Base-by-base conservation (phyloP, 2,888 invertebrate genomes). In the Atrina japonica region DNA sequence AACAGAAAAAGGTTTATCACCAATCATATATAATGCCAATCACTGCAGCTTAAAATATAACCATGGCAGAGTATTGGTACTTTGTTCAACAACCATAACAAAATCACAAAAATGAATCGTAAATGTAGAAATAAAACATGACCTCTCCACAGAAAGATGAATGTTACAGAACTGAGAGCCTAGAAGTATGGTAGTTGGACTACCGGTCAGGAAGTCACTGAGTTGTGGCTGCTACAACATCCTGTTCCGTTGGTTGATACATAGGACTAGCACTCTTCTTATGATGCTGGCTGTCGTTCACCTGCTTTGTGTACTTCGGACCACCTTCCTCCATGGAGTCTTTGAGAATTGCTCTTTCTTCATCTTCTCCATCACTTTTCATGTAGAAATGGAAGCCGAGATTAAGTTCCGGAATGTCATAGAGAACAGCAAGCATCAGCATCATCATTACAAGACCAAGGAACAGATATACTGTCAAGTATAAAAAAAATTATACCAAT, bases 371-470 rank as follows among this genome's bases (percentile, higher is more conserved):
- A 75, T 94, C 93, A 59, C 92, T 92, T 80, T 91, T 90, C 75
- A 94, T 92, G 58, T 95, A 94, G 90, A 96, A 96, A 50, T 95
- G 93, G 73, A 94, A 93, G 78, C 95, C 95, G 70, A 96, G 91
- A 91, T 96, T 96, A 82, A 96, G 92, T 91, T 96, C 95, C 3
- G 96, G 96, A 81, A 97, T 95, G 90, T 96, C 96, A 91, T 96
- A 96, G 91, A 96, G 95, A 29, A 96, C 94, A 1, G 95, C 95
- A 86, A 96, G 91, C 16, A 95, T 93, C 82, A 96, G 92, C 95
- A 96, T 95, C 93, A 96, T 94, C 91, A 95, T 94, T 21, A 95
- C 94, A 75, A 96, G 93, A 40, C 96, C 96, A 86, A 94, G 86
- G 85, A 96, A 91, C n/a, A 96, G 92, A 90, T 96, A 96, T 75